phyloP scores from a whole-genome alignment of 2,888 invertebrate genomes.

The Pseudeuparius sepicola region DNA sequence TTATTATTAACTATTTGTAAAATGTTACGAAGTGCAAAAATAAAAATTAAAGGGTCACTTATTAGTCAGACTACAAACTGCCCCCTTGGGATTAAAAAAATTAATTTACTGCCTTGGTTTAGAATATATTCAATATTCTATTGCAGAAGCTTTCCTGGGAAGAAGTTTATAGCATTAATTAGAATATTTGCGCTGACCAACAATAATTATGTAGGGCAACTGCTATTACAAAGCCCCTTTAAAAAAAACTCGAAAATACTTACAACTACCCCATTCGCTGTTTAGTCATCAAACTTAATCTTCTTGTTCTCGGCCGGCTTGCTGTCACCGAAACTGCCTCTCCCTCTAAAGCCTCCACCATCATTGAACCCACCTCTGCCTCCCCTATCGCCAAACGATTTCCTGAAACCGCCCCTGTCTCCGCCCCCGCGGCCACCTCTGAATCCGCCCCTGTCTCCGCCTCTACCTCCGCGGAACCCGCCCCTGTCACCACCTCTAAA shows the following conservation, averaged over 20 bases:
- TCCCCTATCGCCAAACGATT: constrained; percentile 26
- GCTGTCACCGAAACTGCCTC: constrained; percentile 51
- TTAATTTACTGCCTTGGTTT: no score
- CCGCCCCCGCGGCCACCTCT: constrained; percentile 36
- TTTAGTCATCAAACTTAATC: constrained; percentile 53
- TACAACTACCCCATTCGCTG: constrained; percentile 20
- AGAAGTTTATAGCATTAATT: no score
- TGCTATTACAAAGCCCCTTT: no score
- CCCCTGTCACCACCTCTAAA: constrained; percentile 23
- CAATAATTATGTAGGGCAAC: no score
- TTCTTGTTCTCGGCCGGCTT: constrained; percentile 59
- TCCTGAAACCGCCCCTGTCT: constrained; percentile 30
- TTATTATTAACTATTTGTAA: no score
- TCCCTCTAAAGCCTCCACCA: constrained; percentile 42
- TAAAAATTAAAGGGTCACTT: no score
- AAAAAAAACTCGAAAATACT: constrained; percentile 19
- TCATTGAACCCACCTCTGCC: constrained; percentile 22
- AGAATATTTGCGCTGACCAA: no score
- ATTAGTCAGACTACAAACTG: no score
- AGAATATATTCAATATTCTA: no score
- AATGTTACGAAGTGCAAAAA: no score
- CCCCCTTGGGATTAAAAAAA: no score
- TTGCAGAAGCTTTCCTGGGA: no score
- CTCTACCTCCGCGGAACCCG: constrained; percentile 32
- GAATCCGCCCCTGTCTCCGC: constrained; percentile 27